Evolutionary conservation across 2,888 invertebrate species (phyloP).

Genomic region (Euclidia mi): DNA sequence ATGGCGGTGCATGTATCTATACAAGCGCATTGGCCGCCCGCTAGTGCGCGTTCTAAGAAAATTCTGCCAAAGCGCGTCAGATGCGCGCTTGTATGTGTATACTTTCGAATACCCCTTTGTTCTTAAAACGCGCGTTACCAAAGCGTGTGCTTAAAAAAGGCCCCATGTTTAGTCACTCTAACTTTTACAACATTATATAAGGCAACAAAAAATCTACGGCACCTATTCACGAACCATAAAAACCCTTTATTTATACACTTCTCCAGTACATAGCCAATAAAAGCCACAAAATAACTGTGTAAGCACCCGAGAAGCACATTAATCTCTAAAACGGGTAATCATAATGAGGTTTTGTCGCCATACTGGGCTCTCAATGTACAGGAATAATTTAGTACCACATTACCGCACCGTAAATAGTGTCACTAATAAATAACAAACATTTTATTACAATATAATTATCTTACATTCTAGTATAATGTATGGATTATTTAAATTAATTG

Average conservation of each 20-base stretch:
- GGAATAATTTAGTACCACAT: slow-evolving; percentile 54
- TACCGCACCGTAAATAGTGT: slow-evolving; percentile 46
- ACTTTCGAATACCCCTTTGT: too few relatives aligned
- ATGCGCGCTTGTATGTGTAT: too few relatives aligned
- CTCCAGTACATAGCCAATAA: slow-evolving; percentile 36
- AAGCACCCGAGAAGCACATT: slow-evolving; percentile 53
- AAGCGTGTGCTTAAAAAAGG: too few relatives aligned
- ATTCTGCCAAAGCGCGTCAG: too few relatives aligned
- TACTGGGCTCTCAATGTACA: slow-evolving; percentile 42
- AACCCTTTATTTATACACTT: background rate
- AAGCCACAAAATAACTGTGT: slow-evolving; percentile 26
- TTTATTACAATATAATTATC: background rate
- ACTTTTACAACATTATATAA: too few relatives aligned
- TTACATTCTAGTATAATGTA: slow-evolving; percentile 15
- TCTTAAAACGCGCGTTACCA: too few relatives aligned
- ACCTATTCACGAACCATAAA: too few relatives aligned
- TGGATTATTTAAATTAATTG: slow-evolving; percentile 14
- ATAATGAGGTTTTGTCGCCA: slow-evolving; percentile 60
- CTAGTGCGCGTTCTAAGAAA: too few relatives aligned
- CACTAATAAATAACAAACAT: slow-evolving; percentile 3
- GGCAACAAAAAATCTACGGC: too few relatives aligned
- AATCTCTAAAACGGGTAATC: slow-evolving; percentile 62
- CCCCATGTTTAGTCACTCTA: too few relatives aligned
- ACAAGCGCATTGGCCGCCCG: too few relatives aligned
- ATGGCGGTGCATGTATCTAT: too few relatives aligned